Evolutionary conservation across 2,888 invertebrate species (phyloP).

Genomic region (Napeogenes inachia): DNA sequence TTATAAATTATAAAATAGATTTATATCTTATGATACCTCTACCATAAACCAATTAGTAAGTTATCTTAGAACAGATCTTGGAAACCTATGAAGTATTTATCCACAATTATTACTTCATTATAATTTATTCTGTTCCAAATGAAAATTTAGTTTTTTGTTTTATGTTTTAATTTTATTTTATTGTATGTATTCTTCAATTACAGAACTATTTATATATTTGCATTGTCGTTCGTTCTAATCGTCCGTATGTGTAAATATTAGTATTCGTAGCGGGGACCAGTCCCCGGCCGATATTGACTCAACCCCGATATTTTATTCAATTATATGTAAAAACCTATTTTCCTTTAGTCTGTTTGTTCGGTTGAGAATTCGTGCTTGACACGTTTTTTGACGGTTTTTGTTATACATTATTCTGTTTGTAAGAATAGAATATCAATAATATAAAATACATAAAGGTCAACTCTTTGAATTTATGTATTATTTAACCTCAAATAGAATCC

Average conservation of each 20-base stretch:
- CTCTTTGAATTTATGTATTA: too few relatives aligned
- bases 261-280: conserved; percentile 37
- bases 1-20: too few relatives aligned
- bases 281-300: conserved; percentile 38
- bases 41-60: too few relatives aligned
- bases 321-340: conserved; percentile 57
- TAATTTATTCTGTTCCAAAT: too few relatives aligned
- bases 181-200: neutral
- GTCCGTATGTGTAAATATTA: conserved; percentile 21
- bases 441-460: neutral
- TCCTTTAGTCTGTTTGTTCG: conserved; percentile 16
- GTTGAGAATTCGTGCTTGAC: conserved; percentile 10
- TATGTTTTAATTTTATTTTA: neutral
- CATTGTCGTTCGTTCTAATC: neutral
- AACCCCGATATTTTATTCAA: conserved; percentile 63
- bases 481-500: too few relatives aligned
- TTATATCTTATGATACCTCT: too few relatives aligned
- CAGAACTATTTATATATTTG: neutral
- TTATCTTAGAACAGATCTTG: too few relatives aligned
- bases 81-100: too few relatives aligned
- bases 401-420: neutral
- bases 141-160: too few relatives aligned
- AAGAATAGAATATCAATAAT: neutral
- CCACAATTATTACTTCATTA: too few relatives aligned
- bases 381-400: conserved; percentile 6